Evolutionary conservation across 2,888 invertebrate species (phyloP).

Genomic region (Hetaerina titia): DNA sequence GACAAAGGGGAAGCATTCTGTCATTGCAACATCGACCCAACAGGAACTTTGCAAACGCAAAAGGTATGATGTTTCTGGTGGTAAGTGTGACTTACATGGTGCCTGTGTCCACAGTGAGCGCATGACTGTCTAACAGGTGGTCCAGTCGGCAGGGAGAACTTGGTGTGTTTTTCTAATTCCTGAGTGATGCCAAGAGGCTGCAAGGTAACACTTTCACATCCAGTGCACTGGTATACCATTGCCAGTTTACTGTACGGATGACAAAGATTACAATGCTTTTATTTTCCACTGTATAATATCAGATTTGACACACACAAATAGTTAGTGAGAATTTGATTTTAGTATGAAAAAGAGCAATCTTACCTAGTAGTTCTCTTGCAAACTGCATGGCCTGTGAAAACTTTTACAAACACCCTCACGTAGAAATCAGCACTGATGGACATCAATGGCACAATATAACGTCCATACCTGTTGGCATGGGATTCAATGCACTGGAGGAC

Average conservation of each 20-base stretch:
- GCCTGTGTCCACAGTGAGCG: slow-evolving; percentile 86
- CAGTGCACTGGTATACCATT: slow-evolving; percentile 92
- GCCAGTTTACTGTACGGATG: slow-evolving; percentile 85
- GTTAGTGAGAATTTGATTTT: background rate
- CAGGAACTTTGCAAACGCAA: background rate
- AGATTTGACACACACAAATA: background rate
- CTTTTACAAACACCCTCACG: slow-evolving; percentile 93
- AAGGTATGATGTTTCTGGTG: background rate
- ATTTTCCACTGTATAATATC: background rate
- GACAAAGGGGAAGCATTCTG: too few species aligned
- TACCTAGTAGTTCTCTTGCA: slow-evolving; percentile 93
- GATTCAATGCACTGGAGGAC: slow-evolving; percentile 93
- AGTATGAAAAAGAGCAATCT: slow-evolving; percentile 69
- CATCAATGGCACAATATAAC: slow-evolving; percentile 94
- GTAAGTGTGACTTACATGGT: slow-evolving; percentile 81
- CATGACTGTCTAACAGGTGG: slow-evolving; percentile 85
- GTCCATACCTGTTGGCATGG: slow-evolving; percentile 95
- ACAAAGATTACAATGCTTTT: background rate
- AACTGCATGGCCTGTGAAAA: slow-evolving; percentile 88
- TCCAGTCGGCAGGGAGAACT: slow-evolving; percentile 84
- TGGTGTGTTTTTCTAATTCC: slow-evolving; percentile 77
- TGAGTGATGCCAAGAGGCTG: slow-evolving; percentile 84
- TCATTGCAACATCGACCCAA: background rate
- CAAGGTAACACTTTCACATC: slow-evolving; percentile 89
- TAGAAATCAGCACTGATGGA: slow-evolving; percentile 98